phyloP scores from a whole-genome alignment of 1,140 invertebrate genomes.

The Brachionus sp. region DNA sequence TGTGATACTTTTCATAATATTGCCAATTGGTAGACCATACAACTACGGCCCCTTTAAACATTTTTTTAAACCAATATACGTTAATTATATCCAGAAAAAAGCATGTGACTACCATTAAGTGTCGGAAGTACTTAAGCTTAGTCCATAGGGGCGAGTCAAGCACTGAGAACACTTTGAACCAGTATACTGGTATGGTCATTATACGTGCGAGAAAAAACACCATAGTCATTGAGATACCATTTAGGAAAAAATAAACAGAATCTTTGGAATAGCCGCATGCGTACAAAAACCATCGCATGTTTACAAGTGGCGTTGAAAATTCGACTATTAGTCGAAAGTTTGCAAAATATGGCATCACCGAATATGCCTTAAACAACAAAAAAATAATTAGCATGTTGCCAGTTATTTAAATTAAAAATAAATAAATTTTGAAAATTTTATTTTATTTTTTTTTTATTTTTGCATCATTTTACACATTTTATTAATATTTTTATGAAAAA shows the following conservation, averaged over 20 bases:
- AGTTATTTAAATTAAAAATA: neutral
- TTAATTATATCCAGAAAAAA: conserved; percentile 54
- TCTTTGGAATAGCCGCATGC: conserved; percentile 51
- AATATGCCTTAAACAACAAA: conserved; percentile 52
- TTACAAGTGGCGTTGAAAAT: conserved; percentile 58
- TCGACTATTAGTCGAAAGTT: conserved; percentile 56
- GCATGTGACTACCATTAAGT: conserved; percentile 53
- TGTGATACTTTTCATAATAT: conserved; percentile 31
- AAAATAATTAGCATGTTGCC: neutral
- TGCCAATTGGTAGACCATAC: conserved; percentile 47
- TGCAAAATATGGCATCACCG: conserved; percentile 55
- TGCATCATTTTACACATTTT: too few species aligned
- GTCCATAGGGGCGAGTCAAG: conserved; percentile 51
- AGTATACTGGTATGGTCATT: conserved; percentile 53
- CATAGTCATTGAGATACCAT: conserved; percentile 54
- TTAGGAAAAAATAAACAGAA: conserved; percentile 51
- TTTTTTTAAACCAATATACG: conserved; percentile 56
- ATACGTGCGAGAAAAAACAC: conserved; percentile 55
- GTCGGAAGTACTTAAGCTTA: conserved; percentile 51
- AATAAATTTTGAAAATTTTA: neutral
- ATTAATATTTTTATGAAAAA: too few species aligned
- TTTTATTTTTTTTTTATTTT: too few species aligned
- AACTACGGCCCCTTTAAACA: conserved; percentile 51
- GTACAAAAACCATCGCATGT: conserved; percentile 55
- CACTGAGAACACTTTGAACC: conserved; percentile 53